Conservation (phyloP, 2,797 vertebrate genomes). For the Erethizon dorsatum region DNA sequence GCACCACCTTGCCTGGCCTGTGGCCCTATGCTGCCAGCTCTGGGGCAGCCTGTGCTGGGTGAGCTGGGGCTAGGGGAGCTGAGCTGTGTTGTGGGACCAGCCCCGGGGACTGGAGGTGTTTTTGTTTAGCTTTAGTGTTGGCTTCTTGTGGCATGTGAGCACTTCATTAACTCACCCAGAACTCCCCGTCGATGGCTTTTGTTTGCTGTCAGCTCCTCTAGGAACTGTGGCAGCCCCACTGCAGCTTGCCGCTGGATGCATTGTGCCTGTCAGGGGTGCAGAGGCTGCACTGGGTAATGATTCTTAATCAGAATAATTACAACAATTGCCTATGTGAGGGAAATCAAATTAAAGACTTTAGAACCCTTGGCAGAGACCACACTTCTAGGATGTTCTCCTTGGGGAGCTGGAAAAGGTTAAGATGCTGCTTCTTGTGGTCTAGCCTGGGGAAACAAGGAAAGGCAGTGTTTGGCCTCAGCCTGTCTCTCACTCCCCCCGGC, state of each 20-base stretch:
- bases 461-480: constrained; percentile 30
- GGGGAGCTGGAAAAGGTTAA: constrained; percentile 83
- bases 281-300: constrained; percentile 88
- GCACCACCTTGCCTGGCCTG: not conserved
- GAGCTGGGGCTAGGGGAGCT: not conserved
- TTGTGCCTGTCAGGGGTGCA: constrained; percentile 87
- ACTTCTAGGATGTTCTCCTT: constrained; percentile 80
- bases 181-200: constrained; percentile 88
- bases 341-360: constrained; percentile 90
- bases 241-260: constrained; percentile 81
- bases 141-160: constrained; percentile 89
- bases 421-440: not conserved
- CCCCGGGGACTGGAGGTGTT: constrained; percentile 79
- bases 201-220: constrained; percentile 88
- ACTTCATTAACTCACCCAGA: constrained; percentile 90
- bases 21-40: not conserved
- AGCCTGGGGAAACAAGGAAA: constrained; percentile 60
- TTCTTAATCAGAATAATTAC: constrained; percentile 91
- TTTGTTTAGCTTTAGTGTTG: constrained; percentile 87
- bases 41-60: not conserved
- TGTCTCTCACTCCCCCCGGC: not conserved
- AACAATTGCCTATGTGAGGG: constrained; percentile 88
- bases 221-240: constrained; percentile 81
- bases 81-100: constrained; percentile 22
- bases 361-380: constrained; percentile 85